These are phyloP conservation scores for Syngnathus floridae DNA, from an alignment of 2,113 vertebrate genomes.

Conservation along the genomic window DNA sequence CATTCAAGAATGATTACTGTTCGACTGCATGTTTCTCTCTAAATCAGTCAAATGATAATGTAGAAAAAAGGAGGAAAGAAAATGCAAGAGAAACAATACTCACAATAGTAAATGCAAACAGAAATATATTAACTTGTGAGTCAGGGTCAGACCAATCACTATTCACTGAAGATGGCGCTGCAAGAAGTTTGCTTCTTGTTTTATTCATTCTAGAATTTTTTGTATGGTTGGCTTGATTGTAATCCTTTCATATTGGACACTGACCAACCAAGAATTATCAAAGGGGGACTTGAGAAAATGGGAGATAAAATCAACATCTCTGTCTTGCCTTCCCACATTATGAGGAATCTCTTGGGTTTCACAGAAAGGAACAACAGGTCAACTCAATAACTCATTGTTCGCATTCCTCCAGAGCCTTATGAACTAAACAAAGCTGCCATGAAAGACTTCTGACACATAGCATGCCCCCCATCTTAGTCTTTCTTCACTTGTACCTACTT, in stretches of 20 bases:
- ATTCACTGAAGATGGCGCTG: not conserved
- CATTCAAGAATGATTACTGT: not conserved
- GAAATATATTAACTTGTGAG: not conserved
- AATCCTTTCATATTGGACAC: constrained; percentile 24
- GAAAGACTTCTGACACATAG: not conserved
- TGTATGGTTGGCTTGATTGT: constrained; percentile 1
- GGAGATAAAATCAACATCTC: constrained; percentile 2
- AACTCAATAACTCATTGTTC: not conserved
- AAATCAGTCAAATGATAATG: not conserved
- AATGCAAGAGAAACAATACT: not conserved
- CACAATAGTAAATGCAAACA: not conserved
- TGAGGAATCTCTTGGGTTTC: not conserved
- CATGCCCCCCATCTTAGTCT: not conserved
- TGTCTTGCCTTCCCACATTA: constrained; percentile 10
- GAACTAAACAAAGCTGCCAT: not conserved
- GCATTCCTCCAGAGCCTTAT: not conserved
- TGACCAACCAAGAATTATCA: constrained; percentile 25
- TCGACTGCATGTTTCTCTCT: not conserved
- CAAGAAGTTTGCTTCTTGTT: not conserved
- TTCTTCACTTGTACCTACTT: not conserved
- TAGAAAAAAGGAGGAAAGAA: not conserved
- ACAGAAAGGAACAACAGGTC: not conserved
- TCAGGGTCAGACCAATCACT: not conserved
- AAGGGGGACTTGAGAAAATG: constrained; percentile 8
- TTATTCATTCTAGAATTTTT: not conserved